Percentiles rank a stretch among this genome's conserved stretches.
Conservation (phyloP, 2,797 vertebrate genomes). For the Fratercula arctica region DNA sequence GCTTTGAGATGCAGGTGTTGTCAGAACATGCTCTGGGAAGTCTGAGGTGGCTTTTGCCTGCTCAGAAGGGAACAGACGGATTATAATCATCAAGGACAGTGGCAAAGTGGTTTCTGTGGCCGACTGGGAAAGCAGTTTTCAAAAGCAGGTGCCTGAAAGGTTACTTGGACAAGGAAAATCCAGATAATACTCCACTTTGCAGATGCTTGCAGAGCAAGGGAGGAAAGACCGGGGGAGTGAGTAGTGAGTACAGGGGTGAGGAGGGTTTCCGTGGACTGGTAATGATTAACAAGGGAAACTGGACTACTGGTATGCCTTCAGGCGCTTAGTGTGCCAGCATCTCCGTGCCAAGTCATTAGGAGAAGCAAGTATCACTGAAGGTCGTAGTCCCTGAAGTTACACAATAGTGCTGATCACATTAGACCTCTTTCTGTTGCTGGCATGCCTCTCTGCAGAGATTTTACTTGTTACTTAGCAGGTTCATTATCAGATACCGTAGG, state of each 20-base stretch:
- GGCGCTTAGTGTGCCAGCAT: not conserved
- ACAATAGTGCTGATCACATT: not conserved
- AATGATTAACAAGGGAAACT: not conserved
- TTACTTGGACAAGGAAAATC: not conserved
- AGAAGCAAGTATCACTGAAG: not conserved
- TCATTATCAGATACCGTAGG: not conserved
- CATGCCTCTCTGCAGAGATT: not conserved
- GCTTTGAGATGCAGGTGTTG: not conserved
- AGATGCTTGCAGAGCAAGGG: fast-evolving
- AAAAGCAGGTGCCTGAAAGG: not conserved
- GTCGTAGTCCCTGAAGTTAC: not conserved
- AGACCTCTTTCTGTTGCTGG: not conserved
- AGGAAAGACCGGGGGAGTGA: not conserved
- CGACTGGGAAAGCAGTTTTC: not conserved
- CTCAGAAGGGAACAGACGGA: not conserved
- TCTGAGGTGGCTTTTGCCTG: not conserved
- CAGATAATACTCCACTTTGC: not conserved
- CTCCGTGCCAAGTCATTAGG: not conserved
- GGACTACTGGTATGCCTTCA: not conserved
- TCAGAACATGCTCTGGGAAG: not conserved
- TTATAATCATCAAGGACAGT: not conserved
- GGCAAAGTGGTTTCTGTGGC: not conserved
- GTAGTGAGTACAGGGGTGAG: not conserved
- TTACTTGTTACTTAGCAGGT: not conserved
- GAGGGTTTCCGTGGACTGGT: not conserved